Evolutionary conservation across 2,888 invertebrate genomes (phyloP).

Genomic region (Cyclophora punctaria): DNA sequence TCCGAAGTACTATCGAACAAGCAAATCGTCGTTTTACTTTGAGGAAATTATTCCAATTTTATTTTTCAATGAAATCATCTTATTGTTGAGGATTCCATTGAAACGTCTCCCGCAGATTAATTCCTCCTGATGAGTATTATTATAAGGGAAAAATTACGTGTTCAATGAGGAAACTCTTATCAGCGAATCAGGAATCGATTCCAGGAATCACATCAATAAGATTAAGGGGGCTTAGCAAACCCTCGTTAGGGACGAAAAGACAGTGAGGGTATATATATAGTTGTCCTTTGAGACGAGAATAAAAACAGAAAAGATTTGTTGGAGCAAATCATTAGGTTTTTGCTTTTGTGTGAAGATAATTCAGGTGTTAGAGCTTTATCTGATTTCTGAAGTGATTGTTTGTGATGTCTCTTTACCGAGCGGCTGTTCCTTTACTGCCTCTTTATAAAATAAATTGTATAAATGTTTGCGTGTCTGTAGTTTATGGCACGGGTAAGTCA

Average conservation of each 20-base stretch:
- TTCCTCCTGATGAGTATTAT: slow-evolving; percentile 2
- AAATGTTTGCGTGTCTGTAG: too few species aligned
- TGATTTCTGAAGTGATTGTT: too few species aligned
- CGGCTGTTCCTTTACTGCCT: too few species aligned
- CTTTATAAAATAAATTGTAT: too few species aligned
- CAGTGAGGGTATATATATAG: slow-evolving; percentile 7
- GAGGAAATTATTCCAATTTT: too few species aligned
- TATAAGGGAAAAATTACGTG: slow-evolving; percentile 10
- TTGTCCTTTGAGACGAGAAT: slow-evolving; percentile 12
- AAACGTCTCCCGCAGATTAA: slow-evolving; percentile 4
- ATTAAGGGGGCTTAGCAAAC: slow-evolving; percentile 23
- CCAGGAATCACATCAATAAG: slow-evolving; percentile 18
- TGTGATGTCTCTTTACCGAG: too few species aligned
- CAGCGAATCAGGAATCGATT: slow-evolving; percentile 23
- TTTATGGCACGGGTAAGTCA: not conserved
- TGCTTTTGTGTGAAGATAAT: not conserved
- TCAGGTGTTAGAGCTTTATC: too few species aligned
- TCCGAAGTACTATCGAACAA: too few species aligned
- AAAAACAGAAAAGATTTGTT: slow-evolving; percentile 12
- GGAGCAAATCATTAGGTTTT: slow-evolving; percentile 18
- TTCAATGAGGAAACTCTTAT: slow-evolving; percentile 11
- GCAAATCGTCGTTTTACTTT: too few species aligned
- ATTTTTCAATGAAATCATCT: too few species aligned
- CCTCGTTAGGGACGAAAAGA: slow-evolving; percentile 23
- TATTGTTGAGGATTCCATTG: not conserved